Base-by-base conservation (phyloP, 2,888 invertebrate species). In the Leptinotarsa tumamoca region DNA sequence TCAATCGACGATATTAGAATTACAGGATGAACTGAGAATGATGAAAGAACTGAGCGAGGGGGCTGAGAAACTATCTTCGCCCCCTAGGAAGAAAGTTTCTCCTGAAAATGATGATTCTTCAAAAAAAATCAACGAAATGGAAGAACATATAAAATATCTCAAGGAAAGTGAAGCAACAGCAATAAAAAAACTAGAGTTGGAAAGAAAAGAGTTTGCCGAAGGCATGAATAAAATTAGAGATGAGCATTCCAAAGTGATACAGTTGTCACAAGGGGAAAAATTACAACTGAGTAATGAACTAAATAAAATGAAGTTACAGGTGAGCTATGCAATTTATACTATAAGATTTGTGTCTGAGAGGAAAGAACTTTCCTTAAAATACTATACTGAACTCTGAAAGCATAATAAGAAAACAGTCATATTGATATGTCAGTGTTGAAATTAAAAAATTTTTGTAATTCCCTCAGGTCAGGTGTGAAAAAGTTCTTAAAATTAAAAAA, bases 1-100 rank as follows among this genome's bases (percentile, higher is more conserved):
- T 52, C 84, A 84, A 69, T 43, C 78, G 7, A 78, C 80, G 58
- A 83, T 82, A 71, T 77, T 80, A 72, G 74, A 78, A 15, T 68
- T 82, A 27, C 68, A 82, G 73, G 54, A 77, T 61, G 79, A 82
- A 72, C 52, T 82, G 21, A 72, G 77, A 67, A 69, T 75, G 58
- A 33, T 76, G 13, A 77, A 72, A 43, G 78, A 79, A 49, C 54
- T 79, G 67, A 66, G 50, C 51, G 27, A 23, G 14, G n/a, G 70
- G 63, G 21, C 69, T 15, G 73, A 73, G 67, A 2, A 18, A 43
- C 58, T 70, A 21, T 61, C 49, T 61, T 17, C 18, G 15, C 71
- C 75, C 13, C 66, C 75, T 56, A 73, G 74, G 23, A 78, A 74
- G 51, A 79, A 72, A 66, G 49, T 14, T n/a, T 50, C 5, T 18